Evolutionary conservation across 2,888 invertebrate genomes (phyloP), one percentile per base, ranked within the genome.

Genomic region (Lochmaea capreae): DNA sequence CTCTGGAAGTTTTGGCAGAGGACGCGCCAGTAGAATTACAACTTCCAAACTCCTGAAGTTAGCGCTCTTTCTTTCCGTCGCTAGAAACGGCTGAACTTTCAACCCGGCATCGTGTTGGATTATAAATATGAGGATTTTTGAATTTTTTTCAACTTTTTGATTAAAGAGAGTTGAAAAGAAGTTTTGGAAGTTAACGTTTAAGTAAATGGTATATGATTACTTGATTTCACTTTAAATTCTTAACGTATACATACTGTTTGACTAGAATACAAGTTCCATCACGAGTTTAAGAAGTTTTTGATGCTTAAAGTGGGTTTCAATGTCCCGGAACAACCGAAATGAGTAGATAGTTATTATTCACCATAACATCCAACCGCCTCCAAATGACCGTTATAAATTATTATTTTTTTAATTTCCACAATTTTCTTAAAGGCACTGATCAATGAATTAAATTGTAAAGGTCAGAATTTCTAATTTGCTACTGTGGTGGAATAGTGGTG

Each of bases 11-110:
- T 78, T 72, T 62, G 68, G 72, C 54, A 65, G 59, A 71, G 65
- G 73, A 67, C 71, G 74, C 76, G 73, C 77, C 78, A 79, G 71
- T 76, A 78, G 81, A 81, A 81, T 79, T 79, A 74, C 79, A 81
- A 79, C 78, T 76, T 71, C 70, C 61, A 22, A 71, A 73, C 73
- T 73, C 66, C 8, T 16, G 65, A 73, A 71, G 67, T 71, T 71
- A n/a, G 65, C 46, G 52, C 71, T 71, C 72, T 66, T 75, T 68
- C 73, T 70, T 70, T 73, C 43, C 66, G 66, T 70, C 66, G 73
- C 66, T 73, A 70, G 70, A 66, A 61, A 59, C 42, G 52, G 43
- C 61, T 65, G 65, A 73, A 73, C 69, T 73, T 73, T 65, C 68
- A 61, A 69, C 65, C 54, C 52, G 58, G 65, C 57, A 59, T 69